phyloP scores from a whole-genome alignment of 2,797 vertebrate species.

The Thamnophis elegans region DNA sequence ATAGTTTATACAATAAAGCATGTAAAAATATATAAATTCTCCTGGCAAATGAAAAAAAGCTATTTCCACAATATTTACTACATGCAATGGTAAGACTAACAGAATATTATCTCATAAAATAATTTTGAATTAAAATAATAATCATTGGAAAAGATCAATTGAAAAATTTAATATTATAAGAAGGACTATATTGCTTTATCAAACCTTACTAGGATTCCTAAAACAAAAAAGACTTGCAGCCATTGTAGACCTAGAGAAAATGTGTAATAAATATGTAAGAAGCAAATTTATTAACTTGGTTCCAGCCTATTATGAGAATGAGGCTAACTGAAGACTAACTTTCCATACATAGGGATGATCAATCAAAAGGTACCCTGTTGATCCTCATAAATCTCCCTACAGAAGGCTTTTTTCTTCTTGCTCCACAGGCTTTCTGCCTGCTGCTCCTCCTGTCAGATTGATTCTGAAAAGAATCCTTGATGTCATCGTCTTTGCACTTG shows the following conservation, averaged over 20 bases:
- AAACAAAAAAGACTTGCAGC: background rate
- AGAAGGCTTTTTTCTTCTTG: background rate
- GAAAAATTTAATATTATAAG: background rate
- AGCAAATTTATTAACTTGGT: constrained; percentile 16
- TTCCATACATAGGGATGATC: background rate
- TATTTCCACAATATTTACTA: background rate
- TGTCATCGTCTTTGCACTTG: constrained; percentile 13
- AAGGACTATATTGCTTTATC: background rate
- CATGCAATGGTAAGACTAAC: background rate
- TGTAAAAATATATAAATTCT: background rate
- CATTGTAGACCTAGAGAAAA: background rate
- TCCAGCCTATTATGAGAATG: background rate
- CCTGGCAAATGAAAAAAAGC: background rate
- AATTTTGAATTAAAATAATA: background rate
- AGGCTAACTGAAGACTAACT: constrained; percentile 22
- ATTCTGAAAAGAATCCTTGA: constrained; percentile 13
- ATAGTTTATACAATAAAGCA: background rate
- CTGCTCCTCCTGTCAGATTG: background rate
- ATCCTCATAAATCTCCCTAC: background rate
- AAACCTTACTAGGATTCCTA: background rate
- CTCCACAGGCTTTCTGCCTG: background rate
- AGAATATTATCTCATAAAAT: background rate
- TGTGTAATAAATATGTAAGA: constrained; percentile 7
- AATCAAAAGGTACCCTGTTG: background rate
- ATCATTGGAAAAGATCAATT: background rate